Percentiles rank a stretch among this genome's conserved stretches.
Evolutionary conservation across 2,113 vertebrate species (phyloP).

Genomic region (Pardalotus punctatus): DNA sequence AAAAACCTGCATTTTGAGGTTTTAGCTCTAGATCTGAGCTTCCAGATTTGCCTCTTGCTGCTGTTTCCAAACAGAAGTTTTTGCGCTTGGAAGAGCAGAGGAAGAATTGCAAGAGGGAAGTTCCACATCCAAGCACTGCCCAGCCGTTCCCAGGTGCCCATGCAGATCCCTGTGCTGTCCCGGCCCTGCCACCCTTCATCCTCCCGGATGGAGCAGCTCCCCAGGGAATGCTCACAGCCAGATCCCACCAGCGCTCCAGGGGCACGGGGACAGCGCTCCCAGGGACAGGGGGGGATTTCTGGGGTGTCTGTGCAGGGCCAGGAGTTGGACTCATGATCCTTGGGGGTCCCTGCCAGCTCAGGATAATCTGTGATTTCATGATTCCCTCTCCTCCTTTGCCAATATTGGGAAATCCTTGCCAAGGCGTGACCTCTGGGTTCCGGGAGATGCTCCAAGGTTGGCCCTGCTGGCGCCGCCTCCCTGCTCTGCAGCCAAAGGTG

Average conservation of each 20-base stretch:
- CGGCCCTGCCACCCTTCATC: background rate
- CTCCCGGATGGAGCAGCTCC: background rate
- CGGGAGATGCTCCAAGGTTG: background rate
- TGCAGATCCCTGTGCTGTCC: fast-evolving
- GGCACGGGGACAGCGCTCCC: fast-evolving
- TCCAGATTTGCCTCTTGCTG: background rate
- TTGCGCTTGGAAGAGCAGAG: background rate
- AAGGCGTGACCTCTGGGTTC: fast-evolving
- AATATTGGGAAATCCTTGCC: fast-evolving
- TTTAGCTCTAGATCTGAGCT: background rate
- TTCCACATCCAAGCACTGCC: fast-evolving
- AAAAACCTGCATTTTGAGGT: background rate
- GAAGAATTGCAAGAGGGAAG: fast-evolving
- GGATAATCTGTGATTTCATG: background rate
- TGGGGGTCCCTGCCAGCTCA: background rate
- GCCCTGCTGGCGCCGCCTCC: fast-evolving
- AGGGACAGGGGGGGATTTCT: no score
- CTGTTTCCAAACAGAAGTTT: background rate
- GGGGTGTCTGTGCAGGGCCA: background rate
- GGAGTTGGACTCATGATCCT: background rate
- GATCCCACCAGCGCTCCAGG: background rate
- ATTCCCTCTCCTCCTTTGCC: background rate
- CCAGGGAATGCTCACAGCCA: background rate
- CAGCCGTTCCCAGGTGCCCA: fast-evolving
- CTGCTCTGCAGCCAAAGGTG: fast-evolving